Conservation (phyloP, 1,140 invertebrate genomes). For the Meloidogyne hapla region DNA sequence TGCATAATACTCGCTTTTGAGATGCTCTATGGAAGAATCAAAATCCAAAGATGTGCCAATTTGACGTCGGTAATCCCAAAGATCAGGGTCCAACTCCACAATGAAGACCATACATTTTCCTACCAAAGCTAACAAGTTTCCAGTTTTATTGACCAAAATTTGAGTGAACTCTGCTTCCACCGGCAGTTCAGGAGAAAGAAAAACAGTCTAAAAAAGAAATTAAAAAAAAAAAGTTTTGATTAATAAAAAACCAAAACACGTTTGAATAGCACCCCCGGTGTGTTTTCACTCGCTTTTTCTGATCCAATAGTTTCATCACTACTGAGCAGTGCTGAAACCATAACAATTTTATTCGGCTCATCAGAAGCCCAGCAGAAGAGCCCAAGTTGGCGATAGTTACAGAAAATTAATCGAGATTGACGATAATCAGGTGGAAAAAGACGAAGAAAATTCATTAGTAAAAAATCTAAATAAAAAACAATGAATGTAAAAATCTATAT, state of each 20-base stretch:
- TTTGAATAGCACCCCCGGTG: background rate
- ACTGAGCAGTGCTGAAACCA: background rate
- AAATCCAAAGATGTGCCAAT: background rate
- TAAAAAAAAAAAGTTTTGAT: background rate
- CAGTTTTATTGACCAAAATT: constrained; percentile 30
- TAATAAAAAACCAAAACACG: constrained; percentile 4
- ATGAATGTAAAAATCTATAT: no score
- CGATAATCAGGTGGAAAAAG: background rate
- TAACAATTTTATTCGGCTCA: constrained; percentile 17
- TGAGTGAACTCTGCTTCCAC: constrained; percentile 16
- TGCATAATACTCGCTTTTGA: constrained; percentile 25
- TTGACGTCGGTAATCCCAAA: constrained; percentile 17
- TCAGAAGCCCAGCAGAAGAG: constrained; percentile 3
- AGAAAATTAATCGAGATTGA: background rate
- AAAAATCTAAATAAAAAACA: no score
- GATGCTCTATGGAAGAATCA: constrained; percentile 5
- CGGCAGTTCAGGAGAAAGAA: constrained; percentile 18
- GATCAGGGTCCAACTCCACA: constrained; percentile 28
- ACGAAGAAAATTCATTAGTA: constrained; percentile 18
- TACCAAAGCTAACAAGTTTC: constrained; percentile 28
- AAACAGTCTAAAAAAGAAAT: constrained; percentile 21
- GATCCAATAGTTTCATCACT: background rate
- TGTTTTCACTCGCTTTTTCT: background rate
- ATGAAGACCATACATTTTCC: constrained; percentile 28
- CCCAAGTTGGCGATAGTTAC: constrained; percentile 11